Base-by-base conservation (phyloP, 1,140 invertebrate genomes). In the Drosophila dunni region DNA sequence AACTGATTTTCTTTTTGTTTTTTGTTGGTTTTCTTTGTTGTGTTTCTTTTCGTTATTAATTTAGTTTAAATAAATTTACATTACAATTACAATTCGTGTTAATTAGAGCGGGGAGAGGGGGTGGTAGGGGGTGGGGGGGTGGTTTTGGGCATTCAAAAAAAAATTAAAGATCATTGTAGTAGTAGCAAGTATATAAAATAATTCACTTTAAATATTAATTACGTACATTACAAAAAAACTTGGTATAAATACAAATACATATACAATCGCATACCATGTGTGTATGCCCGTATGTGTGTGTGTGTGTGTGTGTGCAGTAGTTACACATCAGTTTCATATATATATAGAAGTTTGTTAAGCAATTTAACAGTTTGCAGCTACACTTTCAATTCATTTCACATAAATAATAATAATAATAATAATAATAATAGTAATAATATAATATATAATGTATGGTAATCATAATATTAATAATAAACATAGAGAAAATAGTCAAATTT, bases 61-160 rank as follows among this genome's bases (percentile, higher is more conserved):
- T 75, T 70, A 75, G 70, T 75, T 70, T 75, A 75, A 71, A 63
- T 70, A 75, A 74, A 63, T 74, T 38, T 75, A 75, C 65, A 60
- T 62, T 75, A 71, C 72, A 75, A 67, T 56, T 75, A 75, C 58
- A 75, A 63, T 75, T 69, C 45, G 24, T 64, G 66, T 75, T 75
- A 70, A 51, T 64, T 17, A 20, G 53, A n/a, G 8, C 1, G 50
- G 60, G 13, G 0, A 20, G 7, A 29, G n/a, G 15, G 48, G 29
- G 0, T 0, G 24, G 15, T 13, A 11, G 11, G 56, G 1, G 57
- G n/a, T 17, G 8, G 13, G 8, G 44, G 20, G 45, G 4, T 24
- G 7, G 13, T 53, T 17, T 62, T 57, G 56, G 64, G 46, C 9
- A 46, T 44, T 34, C 34, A 34, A 72, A 60, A 44, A 67, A 64